Conservation (phyloP, 2,113 vertebrate species). For the Tiliqua scincoides region DNA sequence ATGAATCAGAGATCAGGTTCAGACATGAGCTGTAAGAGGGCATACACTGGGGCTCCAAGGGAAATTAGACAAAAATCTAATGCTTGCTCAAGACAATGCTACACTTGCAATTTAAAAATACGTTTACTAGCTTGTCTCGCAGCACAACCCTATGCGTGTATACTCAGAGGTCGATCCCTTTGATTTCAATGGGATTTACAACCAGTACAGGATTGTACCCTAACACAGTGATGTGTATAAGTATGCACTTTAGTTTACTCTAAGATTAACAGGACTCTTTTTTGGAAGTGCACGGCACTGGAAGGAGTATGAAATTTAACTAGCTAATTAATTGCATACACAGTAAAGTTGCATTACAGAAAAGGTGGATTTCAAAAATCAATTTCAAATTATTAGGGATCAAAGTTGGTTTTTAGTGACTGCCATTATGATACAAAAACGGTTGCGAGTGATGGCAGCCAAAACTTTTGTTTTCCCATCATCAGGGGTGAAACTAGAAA, state of each 20-base stretch:
- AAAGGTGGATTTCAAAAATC: background rate
- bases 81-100: too few species aligned
- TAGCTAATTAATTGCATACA: background rate
- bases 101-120: too few species aligned
- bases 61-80: too few species aligned
- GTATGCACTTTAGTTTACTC: accelerated
- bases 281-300: background rate
- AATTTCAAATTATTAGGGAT: background rate
- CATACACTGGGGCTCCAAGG: too few species aligned
- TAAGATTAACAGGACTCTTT: accelerated
- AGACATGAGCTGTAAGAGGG: too few species aligned
- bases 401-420: background rate
- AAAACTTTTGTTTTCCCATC: background rate
- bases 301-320: constrained; percentile 13
- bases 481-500: background rate
- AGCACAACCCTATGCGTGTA: too few species aligned
- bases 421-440: background rate
- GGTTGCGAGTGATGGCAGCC: background rate
- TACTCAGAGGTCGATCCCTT: too few species aligned
- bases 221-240: accelerated
- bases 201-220: accelerated
- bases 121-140: too few species aligned
- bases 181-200: too few species aligned
- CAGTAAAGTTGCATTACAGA: background rate
- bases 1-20: too few species aligned